Evolutionary conservation across 2,888 invertebrate species (phyloP).

Genomic region (Volucella zonaria): DNA sequence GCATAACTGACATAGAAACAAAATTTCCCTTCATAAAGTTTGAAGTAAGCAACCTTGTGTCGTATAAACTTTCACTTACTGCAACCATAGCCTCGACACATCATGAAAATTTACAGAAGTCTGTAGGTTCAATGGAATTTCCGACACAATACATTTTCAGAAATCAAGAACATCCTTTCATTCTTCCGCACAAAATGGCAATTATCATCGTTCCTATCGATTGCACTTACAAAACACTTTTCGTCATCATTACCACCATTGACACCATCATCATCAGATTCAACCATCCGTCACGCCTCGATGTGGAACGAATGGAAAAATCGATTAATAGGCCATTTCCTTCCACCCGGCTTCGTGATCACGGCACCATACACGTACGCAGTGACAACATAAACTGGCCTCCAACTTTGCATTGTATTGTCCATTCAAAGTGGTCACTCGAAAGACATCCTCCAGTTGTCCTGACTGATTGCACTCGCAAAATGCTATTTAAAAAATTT

Average conservation of each 20-base stretch:
- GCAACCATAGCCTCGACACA: no score
- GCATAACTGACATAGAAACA: no score
- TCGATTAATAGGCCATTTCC: constrained; percentile 38
- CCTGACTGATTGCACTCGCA: neutral
- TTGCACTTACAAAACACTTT: constrained; percentile 53
- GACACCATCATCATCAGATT: constrained; percentile 42
- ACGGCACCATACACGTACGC: neutral
- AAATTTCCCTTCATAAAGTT: no score
- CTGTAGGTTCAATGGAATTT: neutral
- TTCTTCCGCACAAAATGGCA: constrained; percentile 1
- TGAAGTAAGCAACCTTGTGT: no score
- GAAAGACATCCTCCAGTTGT: no score
- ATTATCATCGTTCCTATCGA: constrained; percentile 51
- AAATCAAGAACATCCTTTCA: constrained; percentile 9
- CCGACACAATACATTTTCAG: constrained; percentile 17
- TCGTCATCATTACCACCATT: constrained; percentile 50
- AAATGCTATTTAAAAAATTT: neutral
- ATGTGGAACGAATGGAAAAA: constrained; percentile 30
- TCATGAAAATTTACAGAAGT: no score
- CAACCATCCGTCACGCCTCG: constrained; percentile 47
- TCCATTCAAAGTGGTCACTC: neutral
- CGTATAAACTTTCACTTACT: no score
- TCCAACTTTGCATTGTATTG: constrained; percentile 16
- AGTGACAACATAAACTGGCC: constrained; percentile 38
- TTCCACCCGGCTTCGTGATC: neutral